A percentile compares a stretch with the other conserved stretches of the same genome.
Conservation (phyloP, 2,888 invertebrate species). For the Drosophila multiciliata region DNA sequence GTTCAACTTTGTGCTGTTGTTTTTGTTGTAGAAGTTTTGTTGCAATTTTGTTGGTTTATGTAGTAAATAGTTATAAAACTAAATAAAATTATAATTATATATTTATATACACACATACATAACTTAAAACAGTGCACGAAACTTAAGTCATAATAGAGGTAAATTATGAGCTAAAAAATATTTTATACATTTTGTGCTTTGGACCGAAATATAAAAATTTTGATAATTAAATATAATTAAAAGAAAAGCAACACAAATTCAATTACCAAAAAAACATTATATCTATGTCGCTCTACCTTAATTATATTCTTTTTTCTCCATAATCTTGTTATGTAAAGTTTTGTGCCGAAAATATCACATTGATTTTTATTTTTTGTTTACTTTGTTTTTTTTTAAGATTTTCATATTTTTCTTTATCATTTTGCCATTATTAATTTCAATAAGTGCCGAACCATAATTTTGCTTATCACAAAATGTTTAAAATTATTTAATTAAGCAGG, state of each 20-base stretch:
- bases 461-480: constrained; percentile 84
- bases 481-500: constrained; percentile 71
- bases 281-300: constrained; percentile 49
- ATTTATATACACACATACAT: constrained; percentile 59
- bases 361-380: constrained; percentile 60
- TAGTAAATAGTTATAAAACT: constrained; percentile 57
- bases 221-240: constrained; percentile 60
- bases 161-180: constrained; percentile 57
- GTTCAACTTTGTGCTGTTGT: constrained; percentile 53
- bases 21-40: constrained; percentile 40
- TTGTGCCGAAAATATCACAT: constrained; percentile 83
- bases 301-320: constrained; percentile 37
- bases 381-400: constrained; percentile 36
- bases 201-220: constrained; percentile 82
- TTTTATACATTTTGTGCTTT: constrained; percentile 81
- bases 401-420: constrained; percentile 32
- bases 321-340: constrained; percentile 70
- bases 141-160: constrained; percentile 44
- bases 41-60: constrained; percentile 45
- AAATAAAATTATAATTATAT: constrained; percentile 65
- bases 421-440: constrained; percentile 49
- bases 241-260: constrained; percentile 48
- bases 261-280: constrained; percentile 30
- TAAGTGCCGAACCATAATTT: constrained; percentile 80
- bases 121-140: constrained; percentile 65